Conservation (phyloP, 2,113 vertebrate species). For the Crocuta crocuta region DNA sequence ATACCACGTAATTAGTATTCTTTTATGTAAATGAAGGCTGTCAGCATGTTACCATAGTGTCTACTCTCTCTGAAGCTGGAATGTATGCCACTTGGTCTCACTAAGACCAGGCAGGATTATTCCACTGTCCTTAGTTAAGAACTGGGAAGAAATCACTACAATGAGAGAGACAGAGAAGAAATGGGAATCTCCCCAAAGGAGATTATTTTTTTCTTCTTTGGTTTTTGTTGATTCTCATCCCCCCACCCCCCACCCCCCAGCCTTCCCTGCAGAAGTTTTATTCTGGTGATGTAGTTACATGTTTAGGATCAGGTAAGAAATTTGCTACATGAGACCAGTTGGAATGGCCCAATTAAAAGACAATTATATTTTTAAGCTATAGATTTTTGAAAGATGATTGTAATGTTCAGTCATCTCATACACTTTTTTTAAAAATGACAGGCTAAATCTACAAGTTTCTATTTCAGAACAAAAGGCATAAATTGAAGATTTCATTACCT, state of each 20-base stretch:
- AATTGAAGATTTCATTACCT: constrained; percentile 56
- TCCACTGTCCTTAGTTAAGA: constrained; percentile 37
- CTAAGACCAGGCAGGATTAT: constrained; percentile 74
- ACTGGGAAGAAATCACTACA: constrained; percentile 32
- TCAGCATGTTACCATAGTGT: constrained; percentile 87
- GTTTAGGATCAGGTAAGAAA: constrained; percentile 43
- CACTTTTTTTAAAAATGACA: neutral
- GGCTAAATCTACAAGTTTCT: constrained; percentile 62
- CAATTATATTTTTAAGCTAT: neutral
- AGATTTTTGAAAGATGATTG: neutral
- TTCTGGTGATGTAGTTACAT: constrained; percentile 51
- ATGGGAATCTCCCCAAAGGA: constrained; percentile 34
- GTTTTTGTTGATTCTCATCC: neutral
- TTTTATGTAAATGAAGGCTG: constrained; percentile 90
- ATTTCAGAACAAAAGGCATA: constrained; percentile 56
- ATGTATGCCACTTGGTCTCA: constrained; percentile 82
- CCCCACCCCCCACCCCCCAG: too few species aligned
- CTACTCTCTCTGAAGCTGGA: constrained; percentile 82
- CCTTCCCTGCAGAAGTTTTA: neutral
- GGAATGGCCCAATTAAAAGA: constrained; percentile 43
- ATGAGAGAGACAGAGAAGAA: neutral
- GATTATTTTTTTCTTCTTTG: constrained; percentile 66
- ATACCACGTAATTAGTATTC: constrained; percentile 90
- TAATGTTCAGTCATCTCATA: neutral
- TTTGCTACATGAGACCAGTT: neutral